phyloP scores from a whole-genome alignment of 2,888 invertebrate species.

The Drosophila mulleri region DNA sequence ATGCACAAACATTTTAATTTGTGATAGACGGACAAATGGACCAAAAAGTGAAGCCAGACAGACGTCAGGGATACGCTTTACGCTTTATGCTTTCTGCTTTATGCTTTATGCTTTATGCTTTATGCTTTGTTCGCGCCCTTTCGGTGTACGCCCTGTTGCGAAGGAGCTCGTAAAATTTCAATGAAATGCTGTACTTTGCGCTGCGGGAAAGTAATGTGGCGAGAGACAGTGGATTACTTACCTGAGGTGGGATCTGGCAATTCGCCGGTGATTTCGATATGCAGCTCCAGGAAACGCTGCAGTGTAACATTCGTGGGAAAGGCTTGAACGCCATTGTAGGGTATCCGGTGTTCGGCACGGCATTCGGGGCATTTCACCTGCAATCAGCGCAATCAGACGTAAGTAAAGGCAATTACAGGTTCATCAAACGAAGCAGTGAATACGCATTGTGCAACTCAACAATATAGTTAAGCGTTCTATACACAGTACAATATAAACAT shows the following conservation, averaged over 20 bases:
- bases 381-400: constrained; percentile 47
- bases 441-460: constrained; percentile 5
- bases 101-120: neutral
- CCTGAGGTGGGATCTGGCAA: constrained; percentile 95
- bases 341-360: constrained; percentile 97
- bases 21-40: constrained; percentile 4
- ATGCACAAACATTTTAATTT: constrained; percentile 48
- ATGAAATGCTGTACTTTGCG: constrained; percentile 25
- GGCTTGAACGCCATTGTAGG: constrained; percentile 96
- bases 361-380: constrained; percentile 99
- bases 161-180: constrained; percentile 37
- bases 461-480: neutral
- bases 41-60: neutral
- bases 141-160: constrained; percentile 1
- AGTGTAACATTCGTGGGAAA: constrained; percentile 98
- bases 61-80: constrained; percentile 21
- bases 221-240: constrained; percentile 52
- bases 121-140: constrained; percentile 3
- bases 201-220: too few relatives aligned
- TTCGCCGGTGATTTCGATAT: constrained; percentile 96
- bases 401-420: constrained; percentile 22
- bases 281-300: constrained; percentile 96
- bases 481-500: neutral
- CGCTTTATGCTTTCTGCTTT: constrained; percentile 12
- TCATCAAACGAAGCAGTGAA: constrained; percentile 10